A percentile compares a stretch with the other conserved stretches of the same genome.
phyloP scores from a whole-genome alignment of 1,140 invertebrate genomes.

The Drosophila malerkotliana region DNA sequence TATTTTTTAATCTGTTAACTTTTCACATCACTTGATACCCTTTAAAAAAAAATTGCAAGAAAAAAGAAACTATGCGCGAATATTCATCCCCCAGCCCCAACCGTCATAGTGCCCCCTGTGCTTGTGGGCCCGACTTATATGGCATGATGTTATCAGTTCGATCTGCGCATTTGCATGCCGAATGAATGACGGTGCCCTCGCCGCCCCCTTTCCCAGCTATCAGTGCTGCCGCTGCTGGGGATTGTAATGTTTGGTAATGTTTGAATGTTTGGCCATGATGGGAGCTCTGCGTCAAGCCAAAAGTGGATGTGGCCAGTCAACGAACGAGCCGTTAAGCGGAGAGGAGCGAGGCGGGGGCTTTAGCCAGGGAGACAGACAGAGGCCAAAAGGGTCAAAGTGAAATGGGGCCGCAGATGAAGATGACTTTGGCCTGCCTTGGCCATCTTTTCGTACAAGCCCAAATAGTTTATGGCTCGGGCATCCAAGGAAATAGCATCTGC shows the following conservation, averaged over 20 bases:
- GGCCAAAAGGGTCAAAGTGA: conserved; percentile 62
- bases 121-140: conserved; percentile 39
- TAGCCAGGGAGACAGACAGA: conserved; percentile 4
- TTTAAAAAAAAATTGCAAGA: conserved; percentile 11
- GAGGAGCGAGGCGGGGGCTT: neutral
- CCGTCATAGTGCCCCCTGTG: neutral
- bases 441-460: conserved; percentile 29
- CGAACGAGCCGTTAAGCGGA: neutral
- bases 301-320: conserved; percentile 64
- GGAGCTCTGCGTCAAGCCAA: conserved; percentile 68
- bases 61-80: conserved; percentile 66
- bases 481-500: conserved; percentile 18
- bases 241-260: conserved; percentile 61
- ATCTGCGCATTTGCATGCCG: conserved; percentile 79
- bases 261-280: conserved; percentile 65
- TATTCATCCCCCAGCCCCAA: conserved; percentile 20
- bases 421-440: conserved; percentile 26
- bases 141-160: conserved; percentile 79
- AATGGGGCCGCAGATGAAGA: conserved; percentile 49
- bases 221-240: conserved; percentile 24
- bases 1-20: neutral
- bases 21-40: neutral
- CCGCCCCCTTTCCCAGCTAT: neutral
- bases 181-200: conserved; percentile 64
- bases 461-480: conserved; percentile 48